Base-by-base conservation (phyloP, 2,113 vertebrate species). In the Rhinolophus ferrumequinum region DNA sequence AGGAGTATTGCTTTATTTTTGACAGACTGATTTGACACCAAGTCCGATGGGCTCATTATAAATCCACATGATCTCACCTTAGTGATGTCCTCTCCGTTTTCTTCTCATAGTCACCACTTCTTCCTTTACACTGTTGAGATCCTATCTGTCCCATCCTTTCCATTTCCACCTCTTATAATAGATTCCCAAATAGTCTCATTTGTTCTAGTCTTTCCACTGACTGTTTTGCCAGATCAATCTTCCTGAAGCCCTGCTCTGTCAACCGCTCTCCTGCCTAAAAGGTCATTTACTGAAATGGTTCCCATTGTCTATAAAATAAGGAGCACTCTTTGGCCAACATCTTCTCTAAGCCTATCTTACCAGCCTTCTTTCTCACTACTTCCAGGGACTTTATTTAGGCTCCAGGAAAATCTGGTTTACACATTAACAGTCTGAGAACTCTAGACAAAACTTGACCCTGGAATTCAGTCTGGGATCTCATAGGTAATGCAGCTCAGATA, bases 101-200 rank as follows among this genome's bases (percentile, higher is more conserved):
- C 75, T 82, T 95, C 64, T 79, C 56, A 44, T 1, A 64, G 30
- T 75, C 11, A 82, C 19, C 30, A 62, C 28, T 38, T 86, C 69
- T 83, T 92, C 52, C 15, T 82, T 50, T 10, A 56, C 22, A 60
- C n/a, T 50, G 12, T n/a, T 38, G 52, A 80, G 30, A 93, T 56
- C 70, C 35, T n/a, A 30, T 54, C 54, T 77, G 54, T 38, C 41
- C 35, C 35, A 70, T 66, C 66, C 12, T 15, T 93, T 41, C 52
- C 50, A 90, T 56, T 86, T 24, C 86, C 54, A 70, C 6, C 75
- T 54, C n/a, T 50, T 52, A 67, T 2, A 69, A 80, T 9, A 81
- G 67, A 54, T 66, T 44, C 56, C 24, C 83, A 89, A 88, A 18
- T 66, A 82, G 24, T 93, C n/a, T 86, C n/a, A 95, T 67, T 88